These are phyloP conservation scores for Hoplodrina blanda DNA, from an alignment of 2,888 invertebrate genomes.

Conservation along the genomic window DNA sequence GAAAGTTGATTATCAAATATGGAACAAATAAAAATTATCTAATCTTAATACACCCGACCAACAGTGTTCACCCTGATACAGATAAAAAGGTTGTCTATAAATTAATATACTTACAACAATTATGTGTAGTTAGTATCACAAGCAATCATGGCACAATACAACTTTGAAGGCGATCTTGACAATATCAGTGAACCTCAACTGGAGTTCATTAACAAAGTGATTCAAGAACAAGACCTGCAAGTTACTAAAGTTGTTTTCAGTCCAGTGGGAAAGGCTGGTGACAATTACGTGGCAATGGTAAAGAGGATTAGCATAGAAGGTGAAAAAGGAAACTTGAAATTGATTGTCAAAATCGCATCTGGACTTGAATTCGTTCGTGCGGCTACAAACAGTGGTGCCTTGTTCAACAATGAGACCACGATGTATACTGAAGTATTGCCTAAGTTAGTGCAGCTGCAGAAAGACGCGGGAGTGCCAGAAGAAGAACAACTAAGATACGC, in stretches of 20 bases:
- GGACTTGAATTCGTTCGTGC: constrained; percentile 55
- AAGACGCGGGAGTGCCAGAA: constrained; percentile 66
- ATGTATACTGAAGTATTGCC: constrained; percentile 73
- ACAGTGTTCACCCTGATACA: background rate
- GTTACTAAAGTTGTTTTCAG: constrained; percentile 65
- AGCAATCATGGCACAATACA: constrained; percentile 60
- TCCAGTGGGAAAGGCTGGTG: constrained; percentile 69
- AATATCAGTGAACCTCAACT: constrained; percentile 65
- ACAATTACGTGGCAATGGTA: constrained; percentile 69
- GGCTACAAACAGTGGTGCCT: constrained; percentile 45
- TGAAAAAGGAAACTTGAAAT: constrained; percentile 59
- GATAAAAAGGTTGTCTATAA: constrained; percentile 42
- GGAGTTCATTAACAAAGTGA: constrained; percentile 67
- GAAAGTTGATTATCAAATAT: background rate
- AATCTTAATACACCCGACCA: constrained; percentile 23
- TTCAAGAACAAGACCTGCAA: constrained; percentile 67
- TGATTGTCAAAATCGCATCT: constrained; percentile 76
- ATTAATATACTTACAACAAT: background rate
- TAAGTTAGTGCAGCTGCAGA: constrained; percentile 70
- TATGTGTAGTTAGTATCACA: constrained; percentile 21
- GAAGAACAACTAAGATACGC: constrained; percentile 69
- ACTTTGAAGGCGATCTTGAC: constrained; percentile 68
- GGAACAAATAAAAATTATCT: constrained; percentile 15
- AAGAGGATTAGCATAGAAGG: constrained; percentile 66
- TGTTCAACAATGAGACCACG: constrained; percentile 72